Conservation (phyloP, 23 tunicate species). For the Ciona savignyi region DNA sequence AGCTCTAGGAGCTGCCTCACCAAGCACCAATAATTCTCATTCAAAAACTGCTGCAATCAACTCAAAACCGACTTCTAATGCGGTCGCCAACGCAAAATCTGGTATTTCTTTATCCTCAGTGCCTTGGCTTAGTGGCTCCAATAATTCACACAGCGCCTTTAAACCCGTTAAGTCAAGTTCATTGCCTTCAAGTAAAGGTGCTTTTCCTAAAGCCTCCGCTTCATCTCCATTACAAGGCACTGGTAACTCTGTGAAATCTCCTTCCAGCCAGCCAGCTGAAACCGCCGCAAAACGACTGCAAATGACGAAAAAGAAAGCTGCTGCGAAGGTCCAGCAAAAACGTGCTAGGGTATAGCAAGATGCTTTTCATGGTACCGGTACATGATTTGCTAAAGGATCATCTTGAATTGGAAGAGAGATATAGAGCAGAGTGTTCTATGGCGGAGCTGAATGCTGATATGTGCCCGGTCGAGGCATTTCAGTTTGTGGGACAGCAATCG, state of each 20-base stretch:
- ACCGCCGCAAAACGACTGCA: conserved; percentile 40
- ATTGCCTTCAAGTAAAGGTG: neutral
- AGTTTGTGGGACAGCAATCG: no score
- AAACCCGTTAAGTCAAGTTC: neutral
- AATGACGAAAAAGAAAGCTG: conserved; percentile 30
- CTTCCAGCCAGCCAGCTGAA: conserved; percentile 1
- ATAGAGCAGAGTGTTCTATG: neutral
- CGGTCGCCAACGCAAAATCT: neutral
- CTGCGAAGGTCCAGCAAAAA: conserved; percentile 11
- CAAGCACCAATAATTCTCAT: neutral
- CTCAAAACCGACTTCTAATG: neutral
- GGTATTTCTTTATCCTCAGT: neutral
- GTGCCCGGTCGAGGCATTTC: no score
- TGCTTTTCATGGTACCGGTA: no score
- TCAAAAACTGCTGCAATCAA: neutral
- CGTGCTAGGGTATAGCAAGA: neutral
- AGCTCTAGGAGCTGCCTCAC: conserved; percentile 52
- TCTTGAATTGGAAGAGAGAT: neutral
- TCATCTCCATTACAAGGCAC: neutral
- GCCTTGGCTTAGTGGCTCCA: neutral
- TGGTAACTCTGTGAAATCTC: neutral
- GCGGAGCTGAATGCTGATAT: neutral
- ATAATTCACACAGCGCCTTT: neutral
- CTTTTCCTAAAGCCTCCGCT: neutral
- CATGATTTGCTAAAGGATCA: neutral